Evolutionary conservation across 1,140 invertebrate genomes (phyloP).

Genomic region (Brachionus koreanus): DNA sequence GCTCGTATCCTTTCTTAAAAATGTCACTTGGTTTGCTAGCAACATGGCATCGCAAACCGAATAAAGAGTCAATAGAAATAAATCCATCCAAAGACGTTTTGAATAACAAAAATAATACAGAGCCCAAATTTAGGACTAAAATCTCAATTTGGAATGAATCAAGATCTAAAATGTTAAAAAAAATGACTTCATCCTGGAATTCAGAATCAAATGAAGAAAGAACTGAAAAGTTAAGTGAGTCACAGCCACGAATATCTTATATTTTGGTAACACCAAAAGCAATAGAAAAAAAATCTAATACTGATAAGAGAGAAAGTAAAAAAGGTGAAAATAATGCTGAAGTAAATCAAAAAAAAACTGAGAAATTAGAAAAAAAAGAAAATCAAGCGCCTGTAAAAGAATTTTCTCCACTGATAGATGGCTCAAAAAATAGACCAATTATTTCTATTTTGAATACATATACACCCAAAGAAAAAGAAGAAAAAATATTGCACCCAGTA

Average conservation of each 20-base stretch:
- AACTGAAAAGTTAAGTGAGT: neutral
- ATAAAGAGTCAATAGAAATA: neutral
- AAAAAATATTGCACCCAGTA: neutral
- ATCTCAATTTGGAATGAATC: neutral
- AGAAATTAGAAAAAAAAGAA: neutral
- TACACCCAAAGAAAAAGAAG: neutral
- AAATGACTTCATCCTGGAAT: neutral
- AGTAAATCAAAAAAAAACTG: neutral
- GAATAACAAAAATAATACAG: neutral
- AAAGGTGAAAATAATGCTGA: neutral
- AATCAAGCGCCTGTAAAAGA: neutral
- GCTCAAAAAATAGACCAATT: neutral
- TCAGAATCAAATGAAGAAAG: neutral
- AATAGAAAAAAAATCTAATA: neutral
- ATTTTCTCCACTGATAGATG: neutral
- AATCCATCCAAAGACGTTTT: neutral
- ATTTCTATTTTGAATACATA: slow-evolving; percentile 24
- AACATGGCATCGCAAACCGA: neutral
- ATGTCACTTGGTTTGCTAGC: neutral
- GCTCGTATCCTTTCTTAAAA: slow-evolving; percentile 50
- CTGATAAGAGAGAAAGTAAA: neutral
- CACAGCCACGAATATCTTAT: neutral
- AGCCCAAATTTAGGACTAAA: neutral
- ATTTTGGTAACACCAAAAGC: neutral
- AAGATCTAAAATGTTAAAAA: neutral